Base-by-base conservation (phyloP, 2,888 invertebrate genomes). In the Halictus ligatus region DNA sequence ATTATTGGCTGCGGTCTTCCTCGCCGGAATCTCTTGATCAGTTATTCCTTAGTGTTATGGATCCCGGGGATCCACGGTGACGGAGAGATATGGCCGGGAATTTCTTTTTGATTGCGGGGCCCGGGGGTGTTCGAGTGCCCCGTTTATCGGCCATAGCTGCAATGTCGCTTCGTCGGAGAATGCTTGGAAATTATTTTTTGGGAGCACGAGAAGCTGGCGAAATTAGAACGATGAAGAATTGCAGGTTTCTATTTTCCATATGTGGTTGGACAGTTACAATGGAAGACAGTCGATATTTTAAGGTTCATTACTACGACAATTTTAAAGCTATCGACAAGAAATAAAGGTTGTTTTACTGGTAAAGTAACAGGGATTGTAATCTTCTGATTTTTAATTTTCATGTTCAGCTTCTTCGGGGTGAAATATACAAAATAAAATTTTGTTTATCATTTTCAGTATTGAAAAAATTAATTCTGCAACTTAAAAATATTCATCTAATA, bases 1-100 rank as follows among this genome's bases (percentile, higher is more conserved):
- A 81, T 76, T 76, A 64, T 81, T 64, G 60, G 40, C 78, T 69
- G 54, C 29, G 25, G 21, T 71, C 76, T 54, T 18, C 69, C 69
- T 15, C 40, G 12, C 10, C 29, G 75, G 75, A 75, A 60, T 75
- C 50, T 73, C 50, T 48, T 73, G 73, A 50, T 73, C 73, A 73
- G 48, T 50, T 35, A 25, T 73, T 73, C 43, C 73, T 73, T 73
- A 50, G 29, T 29, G 73, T 73, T 73, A 73, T 73, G 46, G 50
- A 50, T 29, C 73, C 46, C 4, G 72, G 73, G 29, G 21, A 50
- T 73, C 25, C 21, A 29, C 25, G 18, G n/a, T 29, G 50, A 18
- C 29, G 50, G 29, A 18, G 73, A 60, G 69, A 69, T 69, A 67
- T 18, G 67, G 15, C 67, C 18, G 35, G 29, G 67, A 67, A 67